phyloP scores from a whole-genome alignment of 1,140 invertebrate genomes.

The Druon quercuslanigerum region DNA sequence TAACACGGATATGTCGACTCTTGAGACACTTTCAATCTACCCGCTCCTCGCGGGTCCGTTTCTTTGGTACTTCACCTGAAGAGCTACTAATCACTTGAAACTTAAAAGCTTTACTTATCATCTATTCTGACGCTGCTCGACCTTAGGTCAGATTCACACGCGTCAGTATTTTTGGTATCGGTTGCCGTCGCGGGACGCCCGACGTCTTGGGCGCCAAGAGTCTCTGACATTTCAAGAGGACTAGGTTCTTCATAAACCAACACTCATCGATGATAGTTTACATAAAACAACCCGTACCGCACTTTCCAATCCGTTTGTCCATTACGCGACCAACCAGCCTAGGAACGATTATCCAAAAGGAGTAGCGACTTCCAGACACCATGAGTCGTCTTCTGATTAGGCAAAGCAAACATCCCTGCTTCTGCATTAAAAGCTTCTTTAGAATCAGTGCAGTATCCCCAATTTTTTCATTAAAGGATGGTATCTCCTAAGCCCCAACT shows the following conservation, averaged over 20 bases:
- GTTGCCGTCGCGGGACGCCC: conserved; percentile 12
- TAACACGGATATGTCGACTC: conserved; percentile 28
- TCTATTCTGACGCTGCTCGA: not conserved
- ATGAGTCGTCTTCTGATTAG: not conserved
- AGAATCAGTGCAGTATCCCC: too few species aligned
- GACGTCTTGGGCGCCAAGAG: conserved; percentile 6
- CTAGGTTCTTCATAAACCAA: not conserved
- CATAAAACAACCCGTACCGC: not conserved
- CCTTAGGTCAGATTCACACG: not conserved
- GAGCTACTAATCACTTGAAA: not conserved
- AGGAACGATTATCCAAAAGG: not conserved
- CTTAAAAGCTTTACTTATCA: conserved; percentile 5
- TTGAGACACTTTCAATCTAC: conserved; percentile 13
- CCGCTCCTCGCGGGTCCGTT: not conserved
- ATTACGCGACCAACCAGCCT: not conserved
- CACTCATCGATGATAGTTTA: not conserved
- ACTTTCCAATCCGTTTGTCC: not conserved
- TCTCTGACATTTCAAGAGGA: not conserved
- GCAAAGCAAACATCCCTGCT: too few species aligned
- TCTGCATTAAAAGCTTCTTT: too few species aligned
- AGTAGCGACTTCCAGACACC: not conserved
- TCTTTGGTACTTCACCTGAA: conserved; percentile 10
- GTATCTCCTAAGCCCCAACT: too few species aligned
- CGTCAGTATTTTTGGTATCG: conserved; percentile 7
- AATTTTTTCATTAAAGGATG: too few species aligned